A percentile compares a stretch with the other conserved stretches of the same genome.
phyloP scores from a whole-genome alignment of 1,140 invertebrate species.

The Penaeus vannamei region DNA sequence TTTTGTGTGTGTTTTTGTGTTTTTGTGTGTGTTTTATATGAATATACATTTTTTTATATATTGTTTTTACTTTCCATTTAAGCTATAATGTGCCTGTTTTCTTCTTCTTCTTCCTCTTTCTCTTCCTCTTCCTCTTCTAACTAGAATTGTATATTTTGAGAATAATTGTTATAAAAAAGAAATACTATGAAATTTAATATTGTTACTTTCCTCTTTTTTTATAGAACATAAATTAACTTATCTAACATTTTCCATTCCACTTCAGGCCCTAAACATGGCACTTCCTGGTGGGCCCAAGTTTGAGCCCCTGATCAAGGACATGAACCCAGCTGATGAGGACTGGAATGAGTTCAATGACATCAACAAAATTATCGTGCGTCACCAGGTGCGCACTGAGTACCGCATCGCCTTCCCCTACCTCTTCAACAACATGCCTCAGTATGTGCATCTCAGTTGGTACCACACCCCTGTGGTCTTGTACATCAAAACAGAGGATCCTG shows the following conservation, averaged over 20 bases:
- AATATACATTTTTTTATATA: not conserved
- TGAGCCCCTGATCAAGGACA: slow-evolving; percentile 98
- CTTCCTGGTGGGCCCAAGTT: slow-evolving; percentile 99
- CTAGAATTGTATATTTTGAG: too few species aligned
- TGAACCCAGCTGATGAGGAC: slow-evolving; percentile 96
- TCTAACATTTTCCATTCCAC: too few species aligned
- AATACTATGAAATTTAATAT: too few species aligned
- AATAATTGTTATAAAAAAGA: too few species aligned
- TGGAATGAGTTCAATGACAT: slow-evolving; percentile 99
- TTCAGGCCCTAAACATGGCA: slow-evolving; percentile 95
- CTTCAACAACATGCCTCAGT: slow-evolving; percentile 98
- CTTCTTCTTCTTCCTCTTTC: too few species aligned
- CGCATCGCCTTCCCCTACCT: slow-evolving; percentile 99
- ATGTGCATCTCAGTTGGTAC: slow-evolving; percentile 96
- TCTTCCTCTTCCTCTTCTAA: too few species aligned
- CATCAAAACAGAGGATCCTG: slow-evolving; percentile 99
- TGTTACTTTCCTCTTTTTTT: too few species aligned
- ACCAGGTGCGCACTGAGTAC: slow-evolving; percentile 98
- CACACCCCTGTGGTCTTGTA: slow-evolving; percentile 99
- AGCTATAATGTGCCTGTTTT: too few species aligned
- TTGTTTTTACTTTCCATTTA: not conserved
- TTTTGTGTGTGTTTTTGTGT: too few species aligned
- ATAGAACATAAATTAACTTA: too few species aligned
- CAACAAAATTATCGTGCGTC: slow-evolving; percentile 99
- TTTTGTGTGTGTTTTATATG: not conserved